These are phyloP conservation scores for Mechanitis mazaeus DNA, from an alignment of 2,888 invertebrate species.

Conservation along the genomic window DNA sequence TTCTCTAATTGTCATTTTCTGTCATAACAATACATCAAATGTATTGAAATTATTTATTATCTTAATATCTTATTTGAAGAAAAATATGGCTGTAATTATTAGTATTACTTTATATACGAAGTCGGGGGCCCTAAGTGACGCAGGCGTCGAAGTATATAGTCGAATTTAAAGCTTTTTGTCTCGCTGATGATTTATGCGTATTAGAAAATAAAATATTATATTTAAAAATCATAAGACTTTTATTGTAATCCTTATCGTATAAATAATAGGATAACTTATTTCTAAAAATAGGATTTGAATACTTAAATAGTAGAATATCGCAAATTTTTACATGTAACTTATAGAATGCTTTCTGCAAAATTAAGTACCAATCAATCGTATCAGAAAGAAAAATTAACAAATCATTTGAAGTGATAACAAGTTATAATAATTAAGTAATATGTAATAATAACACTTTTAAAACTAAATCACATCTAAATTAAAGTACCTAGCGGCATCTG, in stretches of 20 bases:
- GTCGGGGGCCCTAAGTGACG: conserved; percentile 48
- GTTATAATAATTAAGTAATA: no score
- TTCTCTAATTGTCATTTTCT: no score
- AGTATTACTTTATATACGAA: conserved; percentile 13
- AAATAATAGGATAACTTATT: not conserved
- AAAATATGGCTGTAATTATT: conserved; percentile 15
- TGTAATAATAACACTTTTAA: no score
- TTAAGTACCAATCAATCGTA: no score
- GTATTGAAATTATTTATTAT: not conserved
- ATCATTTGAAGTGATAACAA: no score
- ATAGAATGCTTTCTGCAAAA: no score
- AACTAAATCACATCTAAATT: no score
- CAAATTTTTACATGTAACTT: not conserved
- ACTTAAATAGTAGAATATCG: not conserved
- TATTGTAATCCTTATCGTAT: conserved; percentile 34
- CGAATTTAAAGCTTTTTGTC: conserved; percentile 77
- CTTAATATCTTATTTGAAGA: not conserved
- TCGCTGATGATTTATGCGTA: conserved; percentile 78
- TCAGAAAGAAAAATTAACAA: no score
- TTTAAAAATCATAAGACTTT: conserved; percentile 48
- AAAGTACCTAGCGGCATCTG: not conserved
- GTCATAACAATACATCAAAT: no score
- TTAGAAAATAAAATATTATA: conserved; percentile 70
- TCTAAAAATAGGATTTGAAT: not conserved
- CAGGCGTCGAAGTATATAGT: conserved; percentile 72